A percentile compares a stretch with the other conserved stretches of the same genome.
These are phyloP conservation scores for Ophiodon elongatus DNA, from an alignment of 2,113 vertebrate genomes.

Conservation along the genomic window DNA sequence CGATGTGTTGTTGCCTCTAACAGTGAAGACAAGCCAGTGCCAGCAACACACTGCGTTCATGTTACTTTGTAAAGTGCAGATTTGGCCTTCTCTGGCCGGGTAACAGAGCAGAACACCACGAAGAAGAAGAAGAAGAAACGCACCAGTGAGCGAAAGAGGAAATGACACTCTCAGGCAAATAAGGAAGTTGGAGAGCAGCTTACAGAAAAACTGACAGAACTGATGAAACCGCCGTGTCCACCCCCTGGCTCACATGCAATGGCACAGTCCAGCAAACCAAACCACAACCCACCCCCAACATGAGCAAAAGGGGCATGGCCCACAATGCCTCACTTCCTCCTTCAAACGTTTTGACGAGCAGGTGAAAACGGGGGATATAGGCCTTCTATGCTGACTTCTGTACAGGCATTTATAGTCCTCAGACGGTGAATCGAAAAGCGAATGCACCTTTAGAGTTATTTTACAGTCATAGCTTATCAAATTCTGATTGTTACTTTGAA, in stretches of 20 bases:
- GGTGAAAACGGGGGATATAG: neutral
- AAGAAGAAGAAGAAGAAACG: constrained; percentile 9
- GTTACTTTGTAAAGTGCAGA: neutral
- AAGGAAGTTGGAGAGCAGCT: constrained; percentile 72
- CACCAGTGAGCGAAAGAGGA: constrained; percentile 69
- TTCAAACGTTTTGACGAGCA: neutral
- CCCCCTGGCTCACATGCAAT: constrained; percentile 1
- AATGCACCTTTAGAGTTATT: neutral
- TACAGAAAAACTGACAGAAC: constrained; percentile 60
- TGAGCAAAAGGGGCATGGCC: neutral
- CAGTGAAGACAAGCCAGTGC: neutral
- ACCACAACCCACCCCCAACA: constrained; percentile 10
- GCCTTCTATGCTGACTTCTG: neutral
- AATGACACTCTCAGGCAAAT: constrained; percentile 47
- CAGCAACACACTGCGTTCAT: neutral
- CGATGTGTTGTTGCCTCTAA: neutral
- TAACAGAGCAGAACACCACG: neutral
- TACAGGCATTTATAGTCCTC: neutral
- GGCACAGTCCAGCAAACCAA: constrained; percentile 31
- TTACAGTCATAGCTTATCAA: neutral
- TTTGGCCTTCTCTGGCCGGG: neutral
- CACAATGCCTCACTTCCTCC: constrained; percentile 29
- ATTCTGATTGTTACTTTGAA: neutral
- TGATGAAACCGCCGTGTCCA: constrained; percentile 60
- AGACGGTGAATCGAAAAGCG: neutral